Base-by-base conservation (phyloP, 2,888 invertebrate species). In the Cactoblastis cactorum region DNA sequence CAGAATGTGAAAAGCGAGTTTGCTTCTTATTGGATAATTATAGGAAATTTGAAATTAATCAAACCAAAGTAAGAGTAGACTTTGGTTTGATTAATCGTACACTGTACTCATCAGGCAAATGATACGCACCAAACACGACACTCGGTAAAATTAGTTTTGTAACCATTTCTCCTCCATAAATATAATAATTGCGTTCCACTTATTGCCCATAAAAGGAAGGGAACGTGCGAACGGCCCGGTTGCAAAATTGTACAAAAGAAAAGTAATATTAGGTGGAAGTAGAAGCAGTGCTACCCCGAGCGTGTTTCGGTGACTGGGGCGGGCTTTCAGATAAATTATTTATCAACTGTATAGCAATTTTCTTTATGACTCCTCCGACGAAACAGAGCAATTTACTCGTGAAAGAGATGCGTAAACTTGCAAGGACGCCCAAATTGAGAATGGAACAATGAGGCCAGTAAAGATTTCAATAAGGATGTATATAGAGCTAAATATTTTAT, bases 331-430 rank as follows among this genome's bases (percentile, higher is more conserved):
- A 89, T 89, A 88, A 88, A 89, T 89, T 88, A 89, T 89, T 89
- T 89, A 89, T 88, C 88, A 89, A 89, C 87, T 87, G 88, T 88
- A 88, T 87, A 85, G 88, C 89, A 89, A 89, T 89, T 89, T 89
- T 88, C 89, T 89, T 89, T 89, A 89, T 86, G 88, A 88, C 87
- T 88, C 88, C 87, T 87, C 87, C 84, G 86, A 83, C 87, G 87
- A 80, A 83, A 83, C 83, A 78, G 80, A 85, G 88, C 87, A 88
- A 89, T 89, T 88, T 88, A 77, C 82, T 85, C 78, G 74, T 77
- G 87, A 84, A 86, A 83, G 86, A 86, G 84, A 88, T 87, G 87
- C 88, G 87, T 88, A 85, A 84, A 87, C 84, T 87, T 86, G 84
- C 84, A 83, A 84, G 82, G 82, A 84, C 83, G 79, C 72, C 74